Evolutionary conservation across 2,888 invertebrate genomes (phyloP).

Genomic region (Ctenicera cuprea): DNA sequence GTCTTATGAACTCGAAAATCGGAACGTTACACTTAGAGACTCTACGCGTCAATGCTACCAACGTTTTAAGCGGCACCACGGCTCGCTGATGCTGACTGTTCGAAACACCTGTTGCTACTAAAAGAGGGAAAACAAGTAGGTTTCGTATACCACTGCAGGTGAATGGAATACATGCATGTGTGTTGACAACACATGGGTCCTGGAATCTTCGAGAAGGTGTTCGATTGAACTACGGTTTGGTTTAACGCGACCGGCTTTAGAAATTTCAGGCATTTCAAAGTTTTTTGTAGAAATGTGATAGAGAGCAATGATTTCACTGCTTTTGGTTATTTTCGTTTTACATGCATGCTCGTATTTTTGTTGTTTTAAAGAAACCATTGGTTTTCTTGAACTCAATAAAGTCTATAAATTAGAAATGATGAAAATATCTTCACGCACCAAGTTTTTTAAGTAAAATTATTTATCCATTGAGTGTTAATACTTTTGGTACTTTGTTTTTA

Average conservation of each 20-base stretch:
- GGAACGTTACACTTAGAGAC: slow-evolving; percentile 1
- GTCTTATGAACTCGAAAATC: not conserved
- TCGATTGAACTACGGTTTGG: not conserved
- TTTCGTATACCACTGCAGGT: slow-evolving; percentile 59
- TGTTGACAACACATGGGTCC: slow-evolving; percentile 20
- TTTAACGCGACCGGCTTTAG: not conserved
- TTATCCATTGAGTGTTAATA: no score
- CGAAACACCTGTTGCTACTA: slow-evolving; percentile 61
- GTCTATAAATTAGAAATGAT: no score
- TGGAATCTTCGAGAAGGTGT: not conserved
- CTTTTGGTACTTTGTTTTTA: no score
- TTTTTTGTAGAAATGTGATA: no score
- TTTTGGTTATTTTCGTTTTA: no score
- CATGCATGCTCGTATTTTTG: no score
- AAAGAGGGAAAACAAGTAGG: slow-evolving; percentile 60
- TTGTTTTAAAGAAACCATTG: no score
- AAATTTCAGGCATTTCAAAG: no score
- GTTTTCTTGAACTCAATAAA: no score
- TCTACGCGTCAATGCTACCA: slow-evolving; percentile 19
- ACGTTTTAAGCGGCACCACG: slow-evolving; percentile 40
- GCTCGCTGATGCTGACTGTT: slow-evolving; percentile 53
- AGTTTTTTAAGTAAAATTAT: no score
- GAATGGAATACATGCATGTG: slow-evolving; percentile 55
- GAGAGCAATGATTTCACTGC: no score
- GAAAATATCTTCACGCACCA: no score